Conservation (phyloP, 2,797 vertebrate genomes). For the Sebastolobus altivelis region DNA sequence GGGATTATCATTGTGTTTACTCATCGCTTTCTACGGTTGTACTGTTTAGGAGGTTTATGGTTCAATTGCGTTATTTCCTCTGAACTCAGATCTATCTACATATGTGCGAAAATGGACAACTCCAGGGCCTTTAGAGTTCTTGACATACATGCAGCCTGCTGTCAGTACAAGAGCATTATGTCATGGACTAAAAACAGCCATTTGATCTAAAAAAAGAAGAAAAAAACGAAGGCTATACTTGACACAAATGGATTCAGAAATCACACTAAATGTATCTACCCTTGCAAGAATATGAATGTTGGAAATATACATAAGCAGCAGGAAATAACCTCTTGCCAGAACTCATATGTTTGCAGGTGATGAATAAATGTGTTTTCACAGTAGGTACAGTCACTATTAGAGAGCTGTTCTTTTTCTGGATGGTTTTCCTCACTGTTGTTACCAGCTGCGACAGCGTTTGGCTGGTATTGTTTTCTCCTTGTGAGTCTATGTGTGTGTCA, state of each 20-base stretch:
- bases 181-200: constrained; percentile 8
- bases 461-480: background rate
- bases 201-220: background rate
- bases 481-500: background rate
- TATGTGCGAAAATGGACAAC: background rate
- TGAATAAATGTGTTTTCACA: background rate
- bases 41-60: background rate
- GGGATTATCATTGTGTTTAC: constrained; percentile 49
- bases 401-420: background rate
- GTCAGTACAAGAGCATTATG: constrained; percentile 5
- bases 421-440: background rate
- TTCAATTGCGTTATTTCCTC: constrained; percentile 21
- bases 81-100: constrained; percentile 12
- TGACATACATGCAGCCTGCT: constrained; percentile 1
- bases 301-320: background rate
- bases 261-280: background rate
- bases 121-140: background rate
- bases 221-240: background rate
- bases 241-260: background rate
- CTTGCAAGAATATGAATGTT: background rate
- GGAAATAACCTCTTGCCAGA: background rate
- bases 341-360: background rate
- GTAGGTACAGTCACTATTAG: background rate
- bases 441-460: background rate
- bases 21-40: constrained; percentile 24